These are phyloP conservation scores for Drosophila funebris DNA, from an alignment of 1,140 invertebrate species.

Conservation along the genomic window DNA sequence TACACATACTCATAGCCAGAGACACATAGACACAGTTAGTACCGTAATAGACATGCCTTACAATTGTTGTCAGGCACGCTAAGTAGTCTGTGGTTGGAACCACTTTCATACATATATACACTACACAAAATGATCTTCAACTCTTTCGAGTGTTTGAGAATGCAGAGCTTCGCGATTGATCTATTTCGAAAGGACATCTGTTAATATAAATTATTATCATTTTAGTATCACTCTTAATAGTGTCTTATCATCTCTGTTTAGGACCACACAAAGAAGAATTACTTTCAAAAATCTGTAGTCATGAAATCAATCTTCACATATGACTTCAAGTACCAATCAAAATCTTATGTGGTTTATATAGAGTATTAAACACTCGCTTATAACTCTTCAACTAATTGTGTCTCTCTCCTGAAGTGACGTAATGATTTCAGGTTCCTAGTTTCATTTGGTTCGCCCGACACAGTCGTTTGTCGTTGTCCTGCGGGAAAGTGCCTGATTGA, in stretches of 20 bases:
- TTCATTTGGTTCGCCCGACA: conserved; percentile 40
- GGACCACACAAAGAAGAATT: too few relatives aligned
- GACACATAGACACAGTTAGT: conserved; percentile 45
- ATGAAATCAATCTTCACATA: too few relatives aligned
- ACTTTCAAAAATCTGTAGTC: too few relatives aligned
- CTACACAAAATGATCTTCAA: conserved; percentile 2
- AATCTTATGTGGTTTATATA: not conserved
- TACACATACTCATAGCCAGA: conserved; percentile 36
- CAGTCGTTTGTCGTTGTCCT: conserved; percentile 53
- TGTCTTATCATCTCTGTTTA: too few relatives aligned
- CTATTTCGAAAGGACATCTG: too few relatives aligned
- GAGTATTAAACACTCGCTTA: not conserved
- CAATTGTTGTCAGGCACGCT: conserved; percentile 62
- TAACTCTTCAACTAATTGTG: not conserved
- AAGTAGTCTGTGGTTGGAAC: conserved; percentile 27
- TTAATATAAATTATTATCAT: too few relatives aligned
- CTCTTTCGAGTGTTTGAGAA: too few relatives aligned
- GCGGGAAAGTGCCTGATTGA: conserved; percentile 66
- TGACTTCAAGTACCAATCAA: too few relatives aligned
- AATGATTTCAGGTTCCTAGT: conserved; percentile 19
- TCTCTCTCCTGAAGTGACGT: not conserved
- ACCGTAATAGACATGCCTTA: conserved; percentile 54
- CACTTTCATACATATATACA: conserved; percentile 17
- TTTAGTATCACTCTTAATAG: too few relatives aligned
- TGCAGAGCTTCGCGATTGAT: too few relatives aligned